A percentile compares a stretch with the other conserved stretches of the same genome.
phyloP scores from a whole-genome alignment of 2,888 invertebrate genomes.

The Azorinus chamasolen region DNA sequence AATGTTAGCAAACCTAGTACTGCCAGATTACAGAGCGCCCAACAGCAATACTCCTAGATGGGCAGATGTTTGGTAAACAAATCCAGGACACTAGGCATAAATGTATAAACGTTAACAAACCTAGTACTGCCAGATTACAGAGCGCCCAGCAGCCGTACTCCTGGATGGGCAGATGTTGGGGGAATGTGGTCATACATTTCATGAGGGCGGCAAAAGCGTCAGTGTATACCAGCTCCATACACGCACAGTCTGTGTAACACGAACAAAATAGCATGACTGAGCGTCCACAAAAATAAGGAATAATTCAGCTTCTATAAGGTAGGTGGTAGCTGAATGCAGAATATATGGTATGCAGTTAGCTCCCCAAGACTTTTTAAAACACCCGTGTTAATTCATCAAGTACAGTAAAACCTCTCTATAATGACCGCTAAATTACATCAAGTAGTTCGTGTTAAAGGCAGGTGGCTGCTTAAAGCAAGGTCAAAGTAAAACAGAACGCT shows the following conservation, averaged over 20 bases:
- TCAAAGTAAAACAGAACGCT: no score
- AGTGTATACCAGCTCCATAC: slow-evolving; percentile 32
- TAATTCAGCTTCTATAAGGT: no score
- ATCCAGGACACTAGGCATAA: background rate
- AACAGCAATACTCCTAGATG: slow-evolving; percentile 74
- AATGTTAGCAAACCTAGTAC: slow-evolving; percentile 58
- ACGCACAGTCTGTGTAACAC: slow-evolving; percentile 37
- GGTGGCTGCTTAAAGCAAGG: no score
- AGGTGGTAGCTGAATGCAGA: no score
- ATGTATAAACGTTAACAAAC: slow-evolving; percentile 36
- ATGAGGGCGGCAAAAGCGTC: slow-evolving; percentile 29
- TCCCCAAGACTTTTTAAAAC: no score
- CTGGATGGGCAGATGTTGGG: slow-evolving; percentile 60
- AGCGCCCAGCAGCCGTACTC: slow-evolving; percentile 79
- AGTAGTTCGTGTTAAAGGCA: no score
- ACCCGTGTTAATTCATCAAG: no score
- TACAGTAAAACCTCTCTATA: no score
- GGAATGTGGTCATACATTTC: slow-evolving; percentile 59
- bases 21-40: slow-evolving; percentile 76
- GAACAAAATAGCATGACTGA: no score
- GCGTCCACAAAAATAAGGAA: no score
- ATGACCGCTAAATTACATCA: no score
- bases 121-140: slow-evolving; percentile 71
- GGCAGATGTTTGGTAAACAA: slow-evolving; percentile 54
- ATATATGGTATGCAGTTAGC: no score